Evolutionary conservation across 1,140 invertebrate genomes (phyloP).

Genomic region (Tetragonula clypearis): DNA sequence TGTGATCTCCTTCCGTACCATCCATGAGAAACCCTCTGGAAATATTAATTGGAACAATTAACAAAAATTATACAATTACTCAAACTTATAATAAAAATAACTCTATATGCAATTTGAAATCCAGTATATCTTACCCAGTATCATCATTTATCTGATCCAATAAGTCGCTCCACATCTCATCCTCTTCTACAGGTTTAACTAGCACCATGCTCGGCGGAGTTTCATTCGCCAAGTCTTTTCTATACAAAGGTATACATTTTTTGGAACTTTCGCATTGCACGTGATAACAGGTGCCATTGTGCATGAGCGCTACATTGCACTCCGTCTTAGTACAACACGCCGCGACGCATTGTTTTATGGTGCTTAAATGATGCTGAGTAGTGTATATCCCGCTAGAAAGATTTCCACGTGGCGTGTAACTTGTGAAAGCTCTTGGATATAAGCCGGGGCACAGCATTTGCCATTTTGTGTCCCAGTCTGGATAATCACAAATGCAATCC

Average conservation of each 20-base stretch:
- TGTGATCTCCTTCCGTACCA: conserved; percentile 74
- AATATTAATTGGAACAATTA: conserved; percentile 31
- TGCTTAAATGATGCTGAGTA: conserved; percentile 82
- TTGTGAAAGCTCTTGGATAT: conserved; percentile 72
- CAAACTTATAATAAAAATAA: conserved; percentile 18
- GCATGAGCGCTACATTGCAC: conserved; percentile 92
- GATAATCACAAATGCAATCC: conserved; percentile 67
- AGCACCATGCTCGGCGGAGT: conserved; percentile 88
- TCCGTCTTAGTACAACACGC: conserved; percentile 86
- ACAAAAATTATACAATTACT: neutral
- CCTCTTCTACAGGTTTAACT: conserved; percentile 85
- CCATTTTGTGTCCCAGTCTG: conserved; percentile 70
- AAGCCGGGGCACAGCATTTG: conserved; percentile 75
- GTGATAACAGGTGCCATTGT: conserved; percentile 89
- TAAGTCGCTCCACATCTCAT: conserved; percentile 83
- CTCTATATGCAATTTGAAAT: conserved; percentile 2
- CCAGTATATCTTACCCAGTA: conserved; percentile 62
- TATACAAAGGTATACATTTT: conserved; percentile 85
- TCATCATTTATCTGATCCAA: conserved; percentile 71
- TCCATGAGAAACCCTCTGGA: conserved; percentile 78
- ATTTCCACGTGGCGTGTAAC: conserved; percentile 82
- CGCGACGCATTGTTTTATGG: conserved; percentile 86
- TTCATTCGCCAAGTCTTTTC: conserved; percentile 82
- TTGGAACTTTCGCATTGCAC: conserved; percentile 87
- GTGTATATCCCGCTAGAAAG: conserved; percentile 84